Base-by-base conservation (phyloP, 2,797 vertebrate species). In the Tragelaphus oryx region DNA sequence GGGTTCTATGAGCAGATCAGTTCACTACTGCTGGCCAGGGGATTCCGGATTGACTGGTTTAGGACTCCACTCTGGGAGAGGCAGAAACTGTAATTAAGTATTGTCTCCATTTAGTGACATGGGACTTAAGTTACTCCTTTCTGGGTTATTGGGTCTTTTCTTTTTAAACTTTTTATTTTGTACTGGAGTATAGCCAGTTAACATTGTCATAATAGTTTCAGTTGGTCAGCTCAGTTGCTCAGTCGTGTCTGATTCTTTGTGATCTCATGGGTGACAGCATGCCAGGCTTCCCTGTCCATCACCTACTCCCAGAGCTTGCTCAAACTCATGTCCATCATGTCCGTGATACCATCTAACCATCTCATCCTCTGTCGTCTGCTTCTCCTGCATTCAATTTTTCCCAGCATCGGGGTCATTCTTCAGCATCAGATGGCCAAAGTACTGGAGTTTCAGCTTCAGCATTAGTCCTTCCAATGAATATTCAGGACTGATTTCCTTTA, bases 291-390 rank as follows among this genome's bases (percentile, higher is more conserved):
- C 62, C n/a, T 68, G 18, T 37, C 62, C n/a, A 68, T 22, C n/a
- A 37, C 62, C 62, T 10, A 37, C n/a, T 37, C 62, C 62, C 4
- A 3, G 62, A 37, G 62, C 62, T 68, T 68, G n/a, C 17, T 68
- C 62, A 68, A 37, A 37, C 17, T 68, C 62, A 68, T 68, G 62
- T 68, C n/a, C 62, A 37, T 68, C 62, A 68, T 20, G n/a, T 68
- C n/a, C 1, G 0, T 68, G n/a, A 37, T 37, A 68, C 62, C 62
- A 68, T 68, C n/a, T 20, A 68, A 68, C 62, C 9, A 20, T 37
- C n/a, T 65, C n/a, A 65, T 33, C n/a, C 62, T 33, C 62, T 20
- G 17, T 65, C 4, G 0, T 33, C 62, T 1, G 1, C n/a, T 37
- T 68, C 62, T 37, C n/a, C 62, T 20, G n/a, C 62, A 0, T 37